Base-by-base conservation (phyloP, 2,797 vertebrate genomes). In the Streptopelia turtur region DNA sequence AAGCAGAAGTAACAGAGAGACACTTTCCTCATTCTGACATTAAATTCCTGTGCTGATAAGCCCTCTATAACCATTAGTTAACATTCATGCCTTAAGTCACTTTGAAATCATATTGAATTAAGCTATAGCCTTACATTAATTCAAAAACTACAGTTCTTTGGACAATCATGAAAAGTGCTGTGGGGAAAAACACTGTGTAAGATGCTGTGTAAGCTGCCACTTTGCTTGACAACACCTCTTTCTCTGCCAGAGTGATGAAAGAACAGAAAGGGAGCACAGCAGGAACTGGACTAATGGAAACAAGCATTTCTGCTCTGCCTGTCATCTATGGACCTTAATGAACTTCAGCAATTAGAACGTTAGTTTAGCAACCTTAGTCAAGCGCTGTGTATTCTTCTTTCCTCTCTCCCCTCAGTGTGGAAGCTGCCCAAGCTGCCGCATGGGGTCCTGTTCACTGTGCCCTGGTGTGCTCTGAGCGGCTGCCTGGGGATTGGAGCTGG, bases 361-460 rank as follows among this genome's bases (percentile, higher is more conserved):
- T 88, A 52, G 90, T 87, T 95, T 94, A 94, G 88, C 88, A 92
- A 6, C 77, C 70, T 87, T 92, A 95, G 79, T 89, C 90, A 95
- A 96, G 80, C 76, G 89, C 53, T 78, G 33, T 69, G 23, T 74
- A 11, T 52, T 77, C 78, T 81, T 37, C 49, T 92, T 83, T 63
- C 45, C 16, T n/a, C 24, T 89, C 9, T 87, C 39, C 56, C 31
- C 39, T 87, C 37, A 5, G 45, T 91, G 63, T 47, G 79, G 72
- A 90, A 74, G 43, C 59, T 90, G 56, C 68, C 28, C 30, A 30
- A 16, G 68, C n/a, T 60, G 55, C 81, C 92, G 70, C 57, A 39
- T 52, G 83, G 50, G 53, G 57, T 71, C 31, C 59, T 83, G 31
- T 80, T 37, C 35, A 43, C 56, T 17, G 45, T 89, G 81, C 47